These are phyloP conservation scores for Catocala fraxini DNA, from an alignment of 2,888 invertebrate species.

Conservation along the genomic window DNA sequence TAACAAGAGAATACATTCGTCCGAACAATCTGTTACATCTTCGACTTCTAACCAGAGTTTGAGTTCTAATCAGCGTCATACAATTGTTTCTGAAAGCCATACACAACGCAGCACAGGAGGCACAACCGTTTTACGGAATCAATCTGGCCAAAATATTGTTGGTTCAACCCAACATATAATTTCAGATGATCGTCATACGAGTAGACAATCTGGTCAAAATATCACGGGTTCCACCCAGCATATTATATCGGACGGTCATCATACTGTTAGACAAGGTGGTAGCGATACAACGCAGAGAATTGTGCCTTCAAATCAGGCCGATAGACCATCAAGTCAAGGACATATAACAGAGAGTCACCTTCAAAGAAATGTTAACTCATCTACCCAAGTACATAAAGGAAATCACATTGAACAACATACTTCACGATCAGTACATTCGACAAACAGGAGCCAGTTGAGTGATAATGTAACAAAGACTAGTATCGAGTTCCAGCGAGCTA, in stretches of 20 bases:
- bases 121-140: conserved; percentile 49
- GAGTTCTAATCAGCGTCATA: conserved; percentile 50
- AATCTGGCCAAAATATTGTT: conserved; percentile 56
- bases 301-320: conserved; percentile 59
- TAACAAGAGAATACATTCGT: conserved; percentile 50
- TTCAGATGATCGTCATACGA: conserved; percentile 44
- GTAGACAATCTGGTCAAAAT: conserved; percentile 53
- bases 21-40: conserved; percentile 54
- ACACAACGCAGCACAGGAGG: conserved; percentile 51
- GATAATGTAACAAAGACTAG: conserved; percentile 84
- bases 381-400: conserved; percentile 55
- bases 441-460: conserved; percentile 77
- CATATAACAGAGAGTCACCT: conserved; percentile 44
- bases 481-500: conserved; percentile 85
- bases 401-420: conserved; percentile 61
- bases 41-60: conserved; percentile 52
- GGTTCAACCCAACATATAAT: conserved; percentile 60
- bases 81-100: conserved; percentile 43
- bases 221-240: conserved; percentile 61
- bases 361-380: conserved; percentile 51
- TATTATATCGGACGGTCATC: conserved; percentile 46
- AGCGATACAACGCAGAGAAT: conserved; percentile 63
- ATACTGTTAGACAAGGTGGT: conserved; percentile 45
- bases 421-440: conserved; percentile 67
- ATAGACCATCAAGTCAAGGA: conserved; percentile 47